Evolutionary conservation across 1,140 invertebrate species (phyloP).

Genomic region (Cydia strobilella): DNA sequence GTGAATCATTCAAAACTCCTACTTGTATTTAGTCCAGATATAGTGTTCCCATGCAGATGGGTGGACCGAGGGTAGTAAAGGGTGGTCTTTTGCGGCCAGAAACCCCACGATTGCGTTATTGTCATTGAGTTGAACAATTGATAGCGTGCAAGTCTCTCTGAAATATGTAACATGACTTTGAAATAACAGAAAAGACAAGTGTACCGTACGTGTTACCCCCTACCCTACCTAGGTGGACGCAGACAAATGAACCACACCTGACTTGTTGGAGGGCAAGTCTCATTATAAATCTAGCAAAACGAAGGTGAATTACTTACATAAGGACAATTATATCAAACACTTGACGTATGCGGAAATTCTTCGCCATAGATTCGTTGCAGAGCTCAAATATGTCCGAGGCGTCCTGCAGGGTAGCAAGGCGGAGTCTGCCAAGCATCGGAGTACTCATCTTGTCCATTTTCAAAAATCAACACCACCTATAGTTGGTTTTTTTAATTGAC

Average conservation of each 20-base stretch:
- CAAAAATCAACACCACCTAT: background rate
- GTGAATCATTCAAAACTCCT: too few species aligned
- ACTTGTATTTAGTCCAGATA: constrained; percentile 79
- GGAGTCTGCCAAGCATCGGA: constrained; percentile 47
- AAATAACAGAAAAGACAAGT: background rate
- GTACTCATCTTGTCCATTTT: background rate
- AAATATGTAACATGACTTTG: constrained; percentile 47
- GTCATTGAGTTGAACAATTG: constrained; percentile 70
- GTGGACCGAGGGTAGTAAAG: constrained; percentile 76
- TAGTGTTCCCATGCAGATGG: constrained; percentile 79
- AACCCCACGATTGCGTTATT: constrained; percentile 71
- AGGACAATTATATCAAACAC: constrained; percentile 50
- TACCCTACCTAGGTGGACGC: too few species aligned
- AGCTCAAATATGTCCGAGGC: constrained; percentile 49
- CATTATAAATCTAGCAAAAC: background rate
- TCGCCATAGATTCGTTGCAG: constrained; percentile 57
- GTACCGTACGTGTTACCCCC: too few species aligned
- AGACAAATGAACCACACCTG: too few species aligned
- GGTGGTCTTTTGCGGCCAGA: constrained; percentile 77
- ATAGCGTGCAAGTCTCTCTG: constrained; percentile 71
- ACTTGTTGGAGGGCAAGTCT: too few species aligned
- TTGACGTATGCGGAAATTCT: constrained; percentile 53
- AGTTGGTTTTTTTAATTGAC: background rate
- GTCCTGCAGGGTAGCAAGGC: constrained; percentile 57
- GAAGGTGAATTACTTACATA: constrained; percentile 52